These are phyloP conservation scores for Caenorhabditis sp. DNA, from an alignment of 2,888 invertebrate species.

Conservation along the genomic window DNA sequence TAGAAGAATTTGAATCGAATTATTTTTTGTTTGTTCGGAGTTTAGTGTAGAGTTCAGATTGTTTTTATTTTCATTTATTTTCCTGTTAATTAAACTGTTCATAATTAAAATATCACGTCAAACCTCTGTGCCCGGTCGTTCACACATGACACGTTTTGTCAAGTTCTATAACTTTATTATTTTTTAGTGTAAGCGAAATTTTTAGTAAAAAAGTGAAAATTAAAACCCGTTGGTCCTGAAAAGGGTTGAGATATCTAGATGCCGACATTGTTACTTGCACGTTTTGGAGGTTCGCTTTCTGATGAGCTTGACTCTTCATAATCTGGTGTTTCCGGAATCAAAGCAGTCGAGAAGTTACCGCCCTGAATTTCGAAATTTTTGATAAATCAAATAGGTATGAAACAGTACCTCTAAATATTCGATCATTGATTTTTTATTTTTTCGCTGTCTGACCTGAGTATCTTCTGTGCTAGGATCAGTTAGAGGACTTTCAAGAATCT, in stretches of 20 bases:
- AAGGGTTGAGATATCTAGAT: conserved; percentile 10
- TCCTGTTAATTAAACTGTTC: neutral
- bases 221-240: neutral
- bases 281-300: conserved; percentile 23
- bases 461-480: conserved; percentile 24
- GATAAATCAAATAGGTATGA: neutral
- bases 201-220: conserved; percentile 8
- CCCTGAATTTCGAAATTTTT: conserved; percentile 16
- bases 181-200: neutral
- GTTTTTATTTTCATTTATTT: neutral
- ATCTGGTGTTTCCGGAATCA: conserved; percentile 38
- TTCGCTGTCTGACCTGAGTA: conserved; percentile 24
- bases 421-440: conserved; percentile 19
- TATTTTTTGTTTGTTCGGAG: conserved; percentile 7
- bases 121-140: too few relatives aligned
- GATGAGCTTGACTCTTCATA: conserved; percentile 24
- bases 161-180: too few relatives aligned
- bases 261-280: conserved; percentile 20
- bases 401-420: conserved; percentile 18
- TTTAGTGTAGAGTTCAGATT: neutral
- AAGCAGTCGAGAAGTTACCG: conserved; percentile 37
- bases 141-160: too few relatives aligned
- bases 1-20: conserved; percentile 79
- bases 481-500: conserved; percentile 15
- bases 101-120: too few relatives aligned